Base-by-base conservation (phyloP, 2,113 vertebrate genomes). In the Seriola aureovittata region DNA sequence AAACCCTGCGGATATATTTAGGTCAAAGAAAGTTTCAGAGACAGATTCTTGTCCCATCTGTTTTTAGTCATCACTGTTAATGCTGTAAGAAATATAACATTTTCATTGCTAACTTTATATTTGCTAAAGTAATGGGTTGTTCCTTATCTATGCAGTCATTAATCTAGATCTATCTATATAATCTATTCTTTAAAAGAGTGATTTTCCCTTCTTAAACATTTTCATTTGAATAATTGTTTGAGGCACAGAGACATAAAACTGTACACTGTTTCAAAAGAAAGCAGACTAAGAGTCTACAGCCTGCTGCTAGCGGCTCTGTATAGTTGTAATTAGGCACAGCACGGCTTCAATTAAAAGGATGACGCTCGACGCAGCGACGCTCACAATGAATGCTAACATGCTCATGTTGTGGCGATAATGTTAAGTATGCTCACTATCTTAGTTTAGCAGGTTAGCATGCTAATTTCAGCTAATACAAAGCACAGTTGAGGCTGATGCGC, bases 1-100 rank as follows among this genome's bases (percentile, higher is more conserved):
- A 93, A 91, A 84, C 89, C 21, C 8, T 21, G 46, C 5, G 8
- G 8, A 34, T 57, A 72, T 34, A 19, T 84, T 69, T 52, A 34
- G 62, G 62, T 70, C 60, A 65, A 42, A 72, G 21, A 50, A 0
- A 59, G 1, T 50, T 29, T 69, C 38, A 54, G 40, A 71, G 2
- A 29, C 65, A 44, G 32, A 23, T 42, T 36, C 1, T 8, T 40
- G 34, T 13, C 54, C 19, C 1, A 13, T 63, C 46, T 81, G 13
- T 55, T 38, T 5, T 23, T 2, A 38, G 23, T 25, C 48, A 60
- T 38, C n/a, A 48, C 4, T 36, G 21, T 2, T 59, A 34, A 32
- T 13, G 12, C n/a, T 55, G 10, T 11, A 55, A 23, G 3, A 55
- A 55, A 55, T 23, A 8, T 21, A 52, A 52, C 19, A 52, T 3